A percentile compares a stretch with the other conserved stretches of the same genome.
Conservation (phyloP, 2,888 invertebrate species). For the Acrobasis repandana region DNA sequence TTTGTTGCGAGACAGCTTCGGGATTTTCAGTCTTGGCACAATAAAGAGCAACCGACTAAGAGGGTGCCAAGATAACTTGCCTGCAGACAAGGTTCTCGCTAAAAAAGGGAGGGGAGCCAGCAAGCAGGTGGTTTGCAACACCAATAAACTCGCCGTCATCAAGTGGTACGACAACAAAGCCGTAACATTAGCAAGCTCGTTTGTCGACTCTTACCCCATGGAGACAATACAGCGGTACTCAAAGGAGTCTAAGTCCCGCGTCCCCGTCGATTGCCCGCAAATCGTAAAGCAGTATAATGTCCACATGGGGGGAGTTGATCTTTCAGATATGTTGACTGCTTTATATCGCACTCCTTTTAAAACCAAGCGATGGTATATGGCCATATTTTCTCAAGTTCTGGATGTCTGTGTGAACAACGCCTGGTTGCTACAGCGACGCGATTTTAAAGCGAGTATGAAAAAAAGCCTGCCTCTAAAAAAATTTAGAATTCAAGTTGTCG, state of each 20-base stretch:
- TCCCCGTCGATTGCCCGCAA: not conserved
- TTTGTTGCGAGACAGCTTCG: constrained; percentile 25
- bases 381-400: not conserved
- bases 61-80: constrained; percentile 25
- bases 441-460: not conserved
- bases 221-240: not conserved
- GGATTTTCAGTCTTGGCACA: constrained; percentile 29
- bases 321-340: not conserved
- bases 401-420: not conserved
- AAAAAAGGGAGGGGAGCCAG: constrained; percentile 15
- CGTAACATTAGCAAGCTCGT: not conserved
- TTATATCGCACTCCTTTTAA: not conserved
- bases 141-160: constrained; percentile 25
- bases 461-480: not conserved
- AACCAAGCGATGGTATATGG: not conserved
- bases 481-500: not conserved
- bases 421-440: not conserved
- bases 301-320: not conserved
- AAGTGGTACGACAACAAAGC: constrained; percentile 25
- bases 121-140: constrained; percentile 24
- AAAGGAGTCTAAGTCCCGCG: not conserved
- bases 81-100: constrained; percentile 22
- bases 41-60: constrained; percentile 28
- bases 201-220: not conserved
- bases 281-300: not conserved